phyloP scores from a whole-genome alignment of 1,140 invertebrate genomes.

The Goniozus legneri region DNA sequence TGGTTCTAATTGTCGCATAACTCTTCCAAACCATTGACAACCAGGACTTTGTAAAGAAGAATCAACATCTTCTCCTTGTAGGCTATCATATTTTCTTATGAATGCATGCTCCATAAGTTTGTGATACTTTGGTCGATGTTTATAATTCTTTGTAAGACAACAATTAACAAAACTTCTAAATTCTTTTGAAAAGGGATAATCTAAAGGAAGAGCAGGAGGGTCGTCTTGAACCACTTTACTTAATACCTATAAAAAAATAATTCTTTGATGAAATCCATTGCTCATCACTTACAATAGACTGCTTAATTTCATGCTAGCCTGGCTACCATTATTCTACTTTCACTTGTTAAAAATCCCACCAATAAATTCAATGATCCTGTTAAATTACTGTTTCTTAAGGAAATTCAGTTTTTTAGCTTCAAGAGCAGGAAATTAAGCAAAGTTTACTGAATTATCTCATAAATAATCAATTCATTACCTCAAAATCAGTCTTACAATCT shows the following conservation, averaged over 20 bases:
- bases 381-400: too few species aligned
- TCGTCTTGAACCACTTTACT: constrained; percentile 83
- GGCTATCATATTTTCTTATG: constrained; percentile 72
- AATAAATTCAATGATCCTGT: neutral
- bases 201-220: constrained; percentile 77
- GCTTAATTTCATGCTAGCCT: too few species aligned
- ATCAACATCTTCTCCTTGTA: constrained; percentile 30
- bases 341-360: too few species aligned
- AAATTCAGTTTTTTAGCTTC: too few species aligned
- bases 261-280: neutral
- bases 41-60: constrained; percentile 35
- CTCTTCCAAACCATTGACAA: constrained; percentile 47
- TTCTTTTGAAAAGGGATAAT: constrained; percentile 63
- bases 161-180: constrained; percentile 53
- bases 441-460: too few species aligned
- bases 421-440: constrained; percentile 3
- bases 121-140: constrained; percentile 89
- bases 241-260: constrained; percentile 62
- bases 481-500: constrained; percentile 94
- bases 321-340: too few species aligned
- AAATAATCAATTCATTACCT: constrained; percentile 61
- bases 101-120: constrained; percentile 88
- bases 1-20: constrained; percentile 48
- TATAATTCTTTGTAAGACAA: constrained; percentile 92
- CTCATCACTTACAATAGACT: too few species aligned